Base-by-base conservation (phyloP, 1,140 invertebrate species). In the Ceratina calcarata region DNA sequence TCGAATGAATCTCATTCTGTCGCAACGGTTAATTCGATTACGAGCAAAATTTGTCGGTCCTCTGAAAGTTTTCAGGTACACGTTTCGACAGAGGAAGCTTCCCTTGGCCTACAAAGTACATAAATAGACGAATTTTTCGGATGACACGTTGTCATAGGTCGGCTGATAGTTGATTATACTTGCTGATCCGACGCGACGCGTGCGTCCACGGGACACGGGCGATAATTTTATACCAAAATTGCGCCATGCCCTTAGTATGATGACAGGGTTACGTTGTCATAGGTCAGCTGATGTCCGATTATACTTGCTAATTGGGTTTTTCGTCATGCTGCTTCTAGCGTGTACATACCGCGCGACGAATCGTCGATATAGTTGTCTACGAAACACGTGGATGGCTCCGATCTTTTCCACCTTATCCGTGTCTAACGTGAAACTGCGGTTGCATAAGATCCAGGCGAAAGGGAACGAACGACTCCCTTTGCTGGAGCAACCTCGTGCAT, bases 141-240 rank as follows among this genome's bases (percentile, higher is more conserved):
- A 74, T 68, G 68, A 71, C 57, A 82, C 51, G 45, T 83, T 84
- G 60, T 37, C 76, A 67, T 82, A 71, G 77, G 61, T 53, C 60
- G 64, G 53, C 53, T 13, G 51, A 58, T 60, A 10, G 55, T 60
- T 49, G 16, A 80, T 84, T 84, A 78, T 79, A 84, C 76, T 84
- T 83, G 67, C 55, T 80, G 73, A 83, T 65, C 16, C 16, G 16
- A 13, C 3, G 55, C 10, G 24, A n/a, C 15, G 51, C n/a, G 16
- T 13, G 12, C 16, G 15, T 22, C n/a, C 4, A 55, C 22, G 32
- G 51, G 20, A n/a, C 20, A 16, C 37, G 13, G 7, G 15, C 37
- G 49, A 55, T 71, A 62, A 64, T 78, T 71, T 71, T 45, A 78
- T 71, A 71, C 49, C 0, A 32, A 74, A 78, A 78, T 78, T 78